Conservation (phyloP, 2,888 invertebrate species). For the Mythimna albipuncta region DNA sequence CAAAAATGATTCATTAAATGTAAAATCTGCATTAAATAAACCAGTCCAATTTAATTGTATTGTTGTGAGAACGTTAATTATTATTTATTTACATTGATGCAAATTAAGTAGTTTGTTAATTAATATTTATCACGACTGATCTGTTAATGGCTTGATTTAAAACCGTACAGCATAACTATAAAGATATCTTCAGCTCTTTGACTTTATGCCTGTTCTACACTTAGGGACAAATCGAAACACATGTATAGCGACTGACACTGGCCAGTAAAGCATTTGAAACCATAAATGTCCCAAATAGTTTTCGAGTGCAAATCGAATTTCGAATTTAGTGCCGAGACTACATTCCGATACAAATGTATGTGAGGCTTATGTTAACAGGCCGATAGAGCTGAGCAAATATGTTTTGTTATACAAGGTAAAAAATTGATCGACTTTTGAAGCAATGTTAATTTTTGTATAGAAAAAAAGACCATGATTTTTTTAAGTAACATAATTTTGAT, state of each 20-base stretch:
- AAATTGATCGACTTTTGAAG: neutral
- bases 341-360: neutral
- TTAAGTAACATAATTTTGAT: too few species aligned
- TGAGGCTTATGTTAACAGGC: neutral
- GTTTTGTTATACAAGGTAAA: constrained; percentile 42
- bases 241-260: neutral
- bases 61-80: constrained; percentile 10
- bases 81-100: constrained; percentile 27
- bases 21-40: constrained; percentile 31
- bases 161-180: too few species aligned
- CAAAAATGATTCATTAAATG: constrained; percentile 42
- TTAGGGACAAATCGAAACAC: neutral
- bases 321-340: neutral
- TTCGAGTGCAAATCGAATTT: neutral
- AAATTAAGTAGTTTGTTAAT: constrained; percentile 37
- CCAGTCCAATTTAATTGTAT: constrained; percentile 50
- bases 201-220: neutral
- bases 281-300: neutral
- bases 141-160: neutral
- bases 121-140: constrained; percentile 22
- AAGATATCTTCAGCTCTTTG: neutral
- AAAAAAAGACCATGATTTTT: neutral
- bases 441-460: neutral
- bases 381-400: neutral
- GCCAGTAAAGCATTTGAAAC: neutral